Evolutionary conservation across 2,888 invertebrate species (phyloP).

Genomic region (Sabellastarte sp.): DNA sequence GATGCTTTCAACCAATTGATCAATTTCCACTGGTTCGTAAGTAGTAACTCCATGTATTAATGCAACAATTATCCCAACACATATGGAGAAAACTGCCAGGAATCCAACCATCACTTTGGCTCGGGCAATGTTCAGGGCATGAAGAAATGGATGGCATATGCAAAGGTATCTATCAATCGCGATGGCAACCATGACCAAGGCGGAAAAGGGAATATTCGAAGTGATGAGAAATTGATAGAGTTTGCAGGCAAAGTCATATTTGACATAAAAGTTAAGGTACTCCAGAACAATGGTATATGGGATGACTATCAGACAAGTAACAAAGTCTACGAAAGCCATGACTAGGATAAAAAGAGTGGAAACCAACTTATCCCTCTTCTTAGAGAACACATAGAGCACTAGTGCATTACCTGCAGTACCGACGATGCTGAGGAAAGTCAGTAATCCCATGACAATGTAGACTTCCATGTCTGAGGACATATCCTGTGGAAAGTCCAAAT

Average conservation of each 20-base stretch:
- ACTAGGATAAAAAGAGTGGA: slow-evolving; percentile 54
- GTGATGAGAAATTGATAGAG: slow-evolving; percentile 48
- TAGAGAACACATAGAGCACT: slow-evolving; percentile 51
- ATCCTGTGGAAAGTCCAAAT: no score
- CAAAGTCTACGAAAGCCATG: slow-evolving; percentile 49
- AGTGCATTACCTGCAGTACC: slow-evolving; percentile 52
- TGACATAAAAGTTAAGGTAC: slow-evolving; percentile 36
- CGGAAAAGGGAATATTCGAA: slow-evolving; percentile 48
- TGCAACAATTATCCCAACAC: slow-evolving; percentile 40
- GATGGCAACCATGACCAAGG: slow-evolving; percentile 47
- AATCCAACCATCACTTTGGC: slow-evolving; percentile 31
- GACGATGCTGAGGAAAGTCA: slow-evolving; percentile 42
- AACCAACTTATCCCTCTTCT: slow-evolving; percentile 45
- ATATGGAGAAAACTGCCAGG: slow-evolving; percentile 34
- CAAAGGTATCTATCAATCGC: slow-evolving; percentile 43
- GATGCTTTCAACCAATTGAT: neutral
- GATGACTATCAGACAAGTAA: slow-evolving; percentile 47
- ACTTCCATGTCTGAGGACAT: no score
- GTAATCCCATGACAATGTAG: slow-evolving; percentile 39
- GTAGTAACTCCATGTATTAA: slow-evolving; percentile 37
- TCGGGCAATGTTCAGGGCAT: slow-evolving; percentile 37
- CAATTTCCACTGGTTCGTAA: slow-evolving; percentile 12
- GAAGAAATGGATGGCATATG: slow-evolving; percentile 49
- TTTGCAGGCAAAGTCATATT: slow-evolving; percentile 36
- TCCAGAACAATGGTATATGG: slow-evolving; percentile 50